Conservation (phyloP, 2,888 invertebrate species). For the Thalpophila matura region DNA sequence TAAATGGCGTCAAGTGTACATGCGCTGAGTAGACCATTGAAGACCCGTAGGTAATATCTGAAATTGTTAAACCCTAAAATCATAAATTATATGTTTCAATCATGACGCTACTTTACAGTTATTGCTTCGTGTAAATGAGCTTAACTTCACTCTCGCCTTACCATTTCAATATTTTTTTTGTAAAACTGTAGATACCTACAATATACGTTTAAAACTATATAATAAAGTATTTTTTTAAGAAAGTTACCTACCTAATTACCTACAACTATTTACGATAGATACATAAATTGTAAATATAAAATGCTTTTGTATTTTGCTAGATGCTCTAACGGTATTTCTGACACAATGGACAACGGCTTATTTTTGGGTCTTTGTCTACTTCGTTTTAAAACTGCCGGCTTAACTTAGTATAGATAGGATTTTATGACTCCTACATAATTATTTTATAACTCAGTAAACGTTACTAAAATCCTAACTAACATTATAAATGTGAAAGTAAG, state of each 20-base stretch:
- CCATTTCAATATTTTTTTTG: not conserved
- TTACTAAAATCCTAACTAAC: too few species aligned
- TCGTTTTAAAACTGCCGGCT: constrained; percentile 36
- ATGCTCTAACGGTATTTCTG: constrained; percentile 40
- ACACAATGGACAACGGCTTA: constrained; percentile 26
- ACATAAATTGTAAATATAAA: constrained; percentile 27
- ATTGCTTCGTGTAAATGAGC: too few species aligned
- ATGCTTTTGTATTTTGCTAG: constrained; percentile 33
- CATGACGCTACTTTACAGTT: too few species aligned
- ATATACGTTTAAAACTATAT: constrained; percentile 15
- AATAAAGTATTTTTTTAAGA: constrained; percentile 27
- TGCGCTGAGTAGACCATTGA: too few species aligned
- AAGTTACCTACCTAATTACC: constrained; percentile 7
- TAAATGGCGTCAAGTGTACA: too few species aligned
- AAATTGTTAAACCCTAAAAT: too few species aligned
- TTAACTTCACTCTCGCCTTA: not conserved
- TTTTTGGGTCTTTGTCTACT: constrained; percentile 24
- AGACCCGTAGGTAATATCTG: too few species aligned
- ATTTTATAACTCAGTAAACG: not conserved
- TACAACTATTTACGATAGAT: constrained; percentile 21
- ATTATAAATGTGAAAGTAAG: too few species aligned
- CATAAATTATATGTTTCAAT: too few species aligned
- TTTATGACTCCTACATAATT: constrained; percentile 6
- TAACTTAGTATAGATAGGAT: constrained; percentile 5
- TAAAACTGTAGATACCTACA: constrained; percentile 2